Conservation (phyloP, 1,140 invertebrate species). For the Drosophila jambulina region DNA sequence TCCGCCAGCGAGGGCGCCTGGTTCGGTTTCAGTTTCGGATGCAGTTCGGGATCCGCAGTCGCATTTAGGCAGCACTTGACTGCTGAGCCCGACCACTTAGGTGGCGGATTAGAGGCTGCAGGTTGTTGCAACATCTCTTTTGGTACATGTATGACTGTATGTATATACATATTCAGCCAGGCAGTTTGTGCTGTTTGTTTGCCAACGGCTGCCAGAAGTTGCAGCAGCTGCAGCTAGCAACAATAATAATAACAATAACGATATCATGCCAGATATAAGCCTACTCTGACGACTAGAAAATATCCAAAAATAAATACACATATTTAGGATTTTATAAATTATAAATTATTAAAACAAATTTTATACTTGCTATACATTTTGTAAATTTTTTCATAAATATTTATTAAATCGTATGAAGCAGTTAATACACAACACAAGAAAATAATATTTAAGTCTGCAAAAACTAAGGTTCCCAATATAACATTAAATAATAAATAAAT, state of each 20-base stretch:
- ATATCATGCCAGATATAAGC: too few relatives aligned
- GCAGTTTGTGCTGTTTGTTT: slow-evolving; percentile 26
- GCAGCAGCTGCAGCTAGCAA: slow-evolving; percentile 16
- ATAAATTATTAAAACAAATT: background rate
- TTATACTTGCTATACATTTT: background rate
- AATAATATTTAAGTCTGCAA: too few relatives aligned
- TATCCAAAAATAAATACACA: background rate
- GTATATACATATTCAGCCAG: background rate
- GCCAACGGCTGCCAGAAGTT: slow-evolving; percentile 10
- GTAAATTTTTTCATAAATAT: too few relatives aligned
- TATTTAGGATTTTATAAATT: background rate
- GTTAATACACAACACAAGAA: too few relatives aligned
- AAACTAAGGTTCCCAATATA: too few relatives aligned
- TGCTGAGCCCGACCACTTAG: slow-evolving; percentile 34
- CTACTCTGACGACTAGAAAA: background rate
- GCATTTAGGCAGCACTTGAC: slow-evolving; percentile 62
- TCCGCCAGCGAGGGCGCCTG: slow-evolving; percentile 30
- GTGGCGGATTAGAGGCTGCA: slow-evolving; percentile 14
- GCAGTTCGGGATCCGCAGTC: slow-evolving; percentile 12
- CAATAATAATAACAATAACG: slow-evolving; percentile 15
- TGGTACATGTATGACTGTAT: slow-evolving; percentile 44
- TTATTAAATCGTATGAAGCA: too few relatives aligned
- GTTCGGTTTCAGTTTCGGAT: slow-evolving; percentile 21
- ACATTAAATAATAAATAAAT: too few relatives aligned
- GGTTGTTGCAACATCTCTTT: slow-evolving; percentile 34